Evolutionary conservation across 2,113 vertebrate genomes (phyloP), one percentile per base, ranked within the genome.

Genomic region (Dinomys branickii): DNA sequence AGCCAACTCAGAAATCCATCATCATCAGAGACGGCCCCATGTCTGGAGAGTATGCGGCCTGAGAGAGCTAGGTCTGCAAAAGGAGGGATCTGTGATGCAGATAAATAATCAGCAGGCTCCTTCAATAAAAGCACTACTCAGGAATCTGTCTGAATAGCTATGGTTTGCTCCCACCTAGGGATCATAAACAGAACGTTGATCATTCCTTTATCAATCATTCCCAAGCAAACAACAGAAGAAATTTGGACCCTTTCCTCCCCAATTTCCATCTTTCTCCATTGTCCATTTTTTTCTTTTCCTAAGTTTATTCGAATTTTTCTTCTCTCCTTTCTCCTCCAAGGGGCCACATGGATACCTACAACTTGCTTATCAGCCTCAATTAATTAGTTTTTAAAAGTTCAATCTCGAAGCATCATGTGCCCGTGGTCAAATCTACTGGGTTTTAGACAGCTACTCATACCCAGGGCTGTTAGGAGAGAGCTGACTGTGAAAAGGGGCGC

Each of bases 41-140:
- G 81, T 61, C 0, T 94, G 96, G 97, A 97, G 95, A 97, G 93
- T 95, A 97, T 59, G 73, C 71, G 95, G 73, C 75, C 86, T 78
- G 97, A 97, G 86, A 97, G 91, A 95, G 96, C 86, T 95, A 92
- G 95, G 90, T 94, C 91, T 96, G 96, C 92, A 97, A 97, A 98
- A 97, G 97, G 97, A 98, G 96, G 91, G 97, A 85, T 87, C 82
- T 30, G 0, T 88, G 96, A 97, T 98, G 88, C 96, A 98, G 96
- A 98, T 95, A 97, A 98, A 97, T 98, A 97, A 98, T 96, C 94
- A 95, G 50, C 96, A 96, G 93, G 73, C 95, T 98, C 93, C 94
- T 96, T 98, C 59, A 35, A 96, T 95, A 98, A 89, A 97, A 96
- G 94, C 95, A 73, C 93, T 96, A 95, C 97, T 98, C 97, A 95